A percentile compares a stretch with the other conserved stretches of the same genome.
phyloP scores from a whole-genome alignment of 2,113 vertebrate genomes.

The Triplophysa tibetana region DNA sequence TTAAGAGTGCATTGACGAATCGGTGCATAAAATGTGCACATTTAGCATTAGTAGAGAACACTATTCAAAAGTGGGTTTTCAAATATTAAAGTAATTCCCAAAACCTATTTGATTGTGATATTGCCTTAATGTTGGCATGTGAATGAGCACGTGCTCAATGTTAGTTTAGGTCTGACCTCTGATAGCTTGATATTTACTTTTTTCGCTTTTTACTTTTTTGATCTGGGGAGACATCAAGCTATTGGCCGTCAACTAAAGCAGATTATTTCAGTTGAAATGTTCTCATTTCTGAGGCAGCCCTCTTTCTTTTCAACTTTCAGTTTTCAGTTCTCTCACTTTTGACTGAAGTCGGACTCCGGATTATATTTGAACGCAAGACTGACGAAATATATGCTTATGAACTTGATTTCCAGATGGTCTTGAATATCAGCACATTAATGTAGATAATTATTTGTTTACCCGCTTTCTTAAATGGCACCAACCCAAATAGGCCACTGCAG shows the following conservation, averaged over 20 bases:
- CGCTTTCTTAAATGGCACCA: conserved; percentile 71
- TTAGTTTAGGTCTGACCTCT: conserved; percentile 12
- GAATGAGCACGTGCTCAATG: conserved; percentile 10
- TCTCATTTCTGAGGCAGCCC: conserved; percentile 10
- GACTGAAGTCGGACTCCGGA: conserved; percentile 19
- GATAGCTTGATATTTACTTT: conserved; percentile 25
- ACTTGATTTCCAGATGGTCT: conserved; percentile 68
- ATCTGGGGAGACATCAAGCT: conserved; percentile 23
- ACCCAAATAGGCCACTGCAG: conserved; percentile 73
- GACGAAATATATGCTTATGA: conserved; percentile 70
- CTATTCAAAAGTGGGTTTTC: too few relatives aligned
- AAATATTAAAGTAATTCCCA: too few relatives aligned
- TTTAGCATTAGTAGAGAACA: too few relatives aligned
- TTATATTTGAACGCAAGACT: conserved; percentile 24
- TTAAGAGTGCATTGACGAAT: too few relatives aligned
- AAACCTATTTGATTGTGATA: background rate
- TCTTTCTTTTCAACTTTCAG: conserved; percentile 26
- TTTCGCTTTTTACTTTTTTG: background rate
- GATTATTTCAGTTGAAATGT: conserved; percentile 30
- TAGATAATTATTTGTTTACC: conserved; percentile 80
- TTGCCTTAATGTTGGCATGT: background rate
- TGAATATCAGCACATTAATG: conserved; percentile 75
- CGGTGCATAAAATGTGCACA: too few relatives aligned
- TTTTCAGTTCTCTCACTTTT: conserved; percentile 30
- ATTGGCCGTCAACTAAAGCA: conserved; percentile 30